phyloP scores from a whole-genome alignment of 2,113 vertebrate species.

The Vulpes ferrilata region DNA sequence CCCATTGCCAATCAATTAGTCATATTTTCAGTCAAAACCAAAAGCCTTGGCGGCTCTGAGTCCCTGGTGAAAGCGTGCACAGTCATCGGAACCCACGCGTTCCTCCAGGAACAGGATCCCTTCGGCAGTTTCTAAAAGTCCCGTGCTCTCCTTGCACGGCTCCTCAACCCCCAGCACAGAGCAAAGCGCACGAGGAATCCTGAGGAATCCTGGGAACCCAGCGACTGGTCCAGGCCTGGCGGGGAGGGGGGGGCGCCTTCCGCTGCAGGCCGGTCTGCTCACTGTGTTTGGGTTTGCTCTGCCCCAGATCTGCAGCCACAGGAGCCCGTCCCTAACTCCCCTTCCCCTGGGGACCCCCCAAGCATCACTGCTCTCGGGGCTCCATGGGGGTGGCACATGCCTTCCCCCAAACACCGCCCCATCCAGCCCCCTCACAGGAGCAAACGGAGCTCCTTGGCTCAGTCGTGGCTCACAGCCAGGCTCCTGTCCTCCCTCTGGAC shows the following conservation, averaged over 20 bases:
- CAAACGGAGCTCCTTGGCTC: neutral
- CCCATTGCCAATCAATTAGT: neutral
- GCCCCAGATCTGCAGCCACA: neutral
- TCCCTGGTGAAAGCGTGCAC: neutral
- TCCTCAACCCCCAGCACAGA: neutral
- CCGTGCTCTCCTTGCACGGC: neutral
- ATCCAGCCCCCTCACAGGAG: neutral
- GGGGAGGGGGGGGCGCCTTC: neutral
- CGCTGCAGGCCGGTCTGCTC: neutral
- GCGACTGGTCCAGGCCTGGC: neutral
- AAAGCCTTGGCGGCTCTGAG: neutral
- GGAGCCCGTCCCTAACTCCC: neutral
- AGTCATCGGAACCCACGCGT: neutral
- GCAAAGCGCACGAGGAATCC: neutral
- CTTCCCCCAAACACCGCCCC: neutral
- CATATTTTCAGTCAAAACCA: neutral
- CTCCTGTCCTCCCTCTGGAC: neutral
- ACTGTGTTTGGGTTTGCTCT: neutral
- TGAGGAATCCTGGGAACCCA: neutral
- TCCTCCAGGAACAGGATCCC: neutral
- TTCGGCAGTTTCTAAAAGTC: neutral
- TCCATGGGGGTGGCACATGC: neutral
- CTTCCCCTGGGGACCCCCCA: no score
- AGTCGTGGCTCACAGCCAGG: neutral
- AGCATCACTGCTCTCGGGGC: neutral